Evolutionary conservation across 2,113 vertebrate species (phyloP), one percentile per base, ranked within the genome.

Genomic region (Urocitellus parryii): DNA sequence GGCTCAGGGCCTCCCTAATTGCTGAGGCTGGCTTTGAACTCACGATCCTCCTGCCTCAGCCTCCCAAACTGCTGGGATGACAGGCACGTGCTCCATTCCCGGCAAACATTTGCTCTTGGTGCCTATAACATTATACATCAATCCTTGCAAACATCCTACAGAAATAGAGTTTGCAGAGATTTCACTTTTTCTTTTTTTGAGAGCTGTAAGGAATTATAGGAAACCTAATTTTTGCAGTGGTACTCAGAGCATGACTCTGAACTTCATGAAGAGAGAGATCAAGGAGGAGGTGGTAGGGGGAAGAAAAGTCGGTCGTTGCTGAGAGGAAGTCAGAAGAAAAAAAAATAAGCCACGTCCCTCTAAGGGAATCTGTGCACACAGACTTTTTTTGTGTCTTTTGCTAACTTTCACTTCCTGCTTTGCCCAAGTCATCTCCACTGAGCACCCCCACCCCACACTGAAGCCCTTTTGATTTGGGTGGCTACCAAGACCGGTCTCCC

Each of bases 401-500:
- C 18, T 22, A 74, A 83, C 78, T 96, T 96, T 97, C 90, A 90
- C 94, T 97, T 97, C 96, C 90, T 96, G 83, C 91, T 96, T 95
- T 88, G 86, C 78, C 48, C 61, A 96, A 93, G 83, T 80, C n/a
- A 78, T 90, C 63, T 58, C 63, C 25, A 22, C 39, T 45, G 63
- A 96, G 61, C 72, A 56, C 70, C 9, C 22, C 27, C 16, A 11
- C 9, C 18, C 53, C 39, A 2, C 67, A 94, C 70, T 82, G 83
- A 90, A 88, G 68, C 84, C 32, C 67, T 94, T 87, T 96, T 96
- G 84, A 84, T 1, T 96, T 97, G 73, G 97, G 98, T 90, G 98
- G 97, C 94, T 98, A 51, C 88, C 97, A 97, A 95, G 97, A 98
- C 98, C 98, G 97, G 73, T 94, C 89, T 89, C n/a, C 0, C 13